phyloP scores from a whole-genome alignment of 2,888 invertebrate species.

The Pocota personata region DNA sequence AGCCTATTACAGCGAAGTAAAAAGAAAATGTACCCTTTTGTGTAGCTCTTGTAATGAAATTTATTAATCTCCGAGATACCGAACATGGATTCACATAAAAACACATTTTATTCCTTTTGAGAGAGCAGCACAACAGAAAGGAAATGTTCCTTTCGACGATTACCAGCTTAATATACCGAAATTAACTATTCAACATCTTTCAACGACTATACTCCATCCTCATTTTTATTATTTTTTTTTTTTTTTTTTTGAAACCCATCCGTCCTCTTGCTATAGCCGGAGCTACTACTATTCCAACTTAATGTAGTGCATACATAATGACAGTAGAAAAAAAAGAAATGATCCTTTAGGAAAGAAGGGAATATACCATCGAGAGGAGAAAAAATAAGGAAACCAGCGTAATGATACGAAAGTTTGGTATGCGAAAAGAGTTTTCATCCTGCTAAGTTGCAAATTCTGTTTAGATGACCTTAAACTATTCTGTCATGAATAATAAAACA shows the following conservation, averaged over 20 bases:
- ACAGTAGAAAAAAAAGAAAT: constrained; percentile 28
- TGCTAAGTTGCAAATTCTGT: constrained; percentile 73
- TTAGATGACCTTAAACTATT: constrained; percentile 73
- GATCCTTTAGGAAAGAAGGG: constrained; percentile 41
- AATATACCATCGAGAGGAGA: constrained; percentile 37
- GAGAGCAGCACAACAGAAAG: constrained; percentile 9
- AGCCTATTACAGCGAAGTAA: not conserved
- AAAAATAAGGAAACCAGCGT: constrained; percentile 35
- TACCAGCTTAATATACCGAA: constrained; percentile 58
- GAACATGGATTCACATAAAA: constrained; percentile 34
- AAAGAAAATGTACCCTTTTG: not conserved
- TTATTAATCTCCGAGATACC: constrained; percentile 21
- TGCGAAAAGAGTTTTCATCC: constrained; percentile 67
- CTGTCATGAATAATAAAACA: constrained; percentile 73
- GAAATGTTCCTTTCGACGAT: constrained; percentile 45
- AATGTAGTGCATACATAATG: constrained; percentile 73
- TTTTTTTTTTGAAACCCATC: constrained; percentile 14
- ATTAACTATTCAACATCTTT: constrained; percentile 68
- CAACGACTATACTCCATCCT: constrained; percentile 38
- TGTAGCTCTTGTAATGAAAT: constrained; percentile 23
- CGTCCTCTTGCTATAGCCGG: not conserved
- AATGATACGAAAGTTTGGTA: constrained; percentile 71
- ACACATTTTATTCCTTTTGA: constrained; percentile 22
- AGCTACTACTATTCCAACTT: constrained; percentile 49
- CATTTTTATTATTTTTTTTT: constrained; percentile 12